Base-by-base conservation (phyloP, 2,797 vertebrate genomes). In the Aulostomus chinensis region DNA sequence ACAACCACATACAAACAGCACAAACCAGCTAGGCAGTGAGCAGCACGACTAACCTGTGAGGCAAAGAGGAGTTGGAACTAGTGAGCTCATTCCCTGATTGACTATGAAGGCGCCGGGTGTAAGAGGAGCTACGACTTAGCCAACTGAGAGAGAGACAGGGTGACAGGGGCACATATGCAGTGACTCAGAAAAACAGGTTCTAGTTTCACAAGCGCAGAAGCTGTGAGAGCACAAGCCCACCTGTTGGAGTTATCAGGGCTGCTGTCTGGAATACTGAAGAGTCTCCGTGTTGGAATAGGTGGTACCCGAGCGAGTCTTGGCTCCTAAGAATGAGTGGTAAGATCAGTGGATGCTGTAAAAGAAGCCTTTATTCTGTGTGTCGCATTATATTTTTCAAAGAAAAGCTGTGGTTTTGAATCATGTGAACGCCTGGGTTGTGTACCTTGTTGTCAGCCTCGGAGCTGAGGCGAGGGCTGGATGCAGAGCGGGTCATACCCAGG, bases 381-480 rank as follows among this genome's bases (percentile, higher is more conserved):
- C n/a, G n/a, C n/a, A n/a, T n/a, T 38, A 37, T 17, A 33, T 50
- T 29, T 10, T 20, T 22, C 36, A 41, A 64, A 56, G 13, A 11
- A 35, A 2, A 7, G 24, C 33, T 4, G 38, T n/a, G n/a, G n/a
- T n/a, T n/a, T n/a, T n/a, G n/a, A n/a, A n/a, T n/a, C n/a, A n/a
- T n/a, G n/a, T n/a, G n/a, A n/a, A n/a, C n/a, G n/a, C n/a, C n/a
- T 1, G 6, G 20, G 57, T 55, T 76, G 8, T 22, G 4, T 73
- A 93, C 92, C 89, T 88, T 91, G 31, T 68, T 51, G 40, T 92
- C 91, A 0, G 84, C 57, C 22, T 92, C 91, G 0, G 91, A 89
- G 83, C 89, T 92, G 42, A 94, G 89, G 48, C 90, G 89, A 25
- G 93, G 92, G 63, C 93, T 93, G 49, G 92, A 93, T 13, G 92